Conservation (phyloP, 2,797 vertebrate genomes). For the Centropyge bicolor region DNA sequence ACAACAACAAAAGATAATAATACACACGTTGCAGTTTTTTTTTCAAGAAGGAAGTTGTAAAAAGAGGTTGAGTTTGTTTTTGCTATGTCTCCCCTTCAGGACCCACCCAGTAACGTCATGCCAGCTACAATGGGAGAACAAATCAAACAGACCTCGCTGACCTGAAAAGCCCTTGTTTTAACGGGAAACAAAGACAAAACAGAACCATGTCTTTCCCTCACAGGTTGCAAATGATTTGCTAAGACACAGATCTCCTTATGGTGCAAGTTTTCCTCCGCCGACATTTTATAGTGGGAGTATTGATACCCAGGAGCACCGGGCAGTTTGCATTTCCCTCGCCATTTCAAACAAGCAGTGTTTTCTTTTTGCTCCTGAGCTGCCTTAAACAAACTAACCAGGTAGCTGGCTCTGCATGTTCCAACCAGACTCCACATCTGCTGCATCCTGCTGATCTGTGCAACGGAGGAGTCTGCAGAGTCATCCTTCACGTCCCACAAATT, state of each 20-base stretch:
- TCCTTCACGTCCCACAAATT: conserved; percentile 51
- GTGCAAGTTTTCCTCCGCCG: conserved; percentile 44
- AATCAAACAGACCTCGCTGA: conserved; percentile 26
- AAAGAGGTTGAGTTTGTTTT: conserved; percentile 44
- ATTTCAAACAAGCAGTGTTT: conserved; percentile 61
- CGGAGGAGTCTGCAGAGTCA: conserved; percentile 56
- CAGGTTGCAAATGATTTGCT: conserved; percentile 30
- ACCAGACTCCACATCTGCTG: conserved; percentile 74
- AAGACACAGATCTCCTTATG: conserved; percentile 25
- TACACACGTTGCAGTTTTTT: conserved; percentile 50
- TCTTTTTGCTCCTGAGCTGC: conserved; percentile 48
- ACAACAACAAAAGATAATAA: conserved; percentile 79
- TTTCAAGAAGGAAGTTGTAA: conserved; percentile 52
- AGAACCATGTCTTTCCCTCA: conserved; percentile 19
- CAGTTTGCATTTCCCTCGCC: conserved; percentile 43
- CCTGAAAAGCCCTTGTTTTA: conserved; percentile 29
- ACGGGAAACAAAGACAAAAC: conserved; percentile 36
- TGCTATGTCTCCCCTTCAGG: conserved; percentile 4
- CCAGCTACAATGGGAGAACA: conserved; percentile 23
- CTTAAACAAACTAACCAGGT: conserved; percentile 67
- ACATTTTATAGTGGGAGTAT: conserved; percentile 39
- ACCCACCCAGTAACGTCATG: conserved; percentile 28
- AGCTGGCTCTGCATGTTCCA: conserved; percentile 67
- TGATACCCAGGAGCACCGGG: conserved; percentile 51
- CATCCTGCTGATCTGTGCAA: conserved; percentile 62